Base-by-base conservation (phyloP, 2,113 vertebrate species). In the Aptenodytes patagonicus region DNA sequence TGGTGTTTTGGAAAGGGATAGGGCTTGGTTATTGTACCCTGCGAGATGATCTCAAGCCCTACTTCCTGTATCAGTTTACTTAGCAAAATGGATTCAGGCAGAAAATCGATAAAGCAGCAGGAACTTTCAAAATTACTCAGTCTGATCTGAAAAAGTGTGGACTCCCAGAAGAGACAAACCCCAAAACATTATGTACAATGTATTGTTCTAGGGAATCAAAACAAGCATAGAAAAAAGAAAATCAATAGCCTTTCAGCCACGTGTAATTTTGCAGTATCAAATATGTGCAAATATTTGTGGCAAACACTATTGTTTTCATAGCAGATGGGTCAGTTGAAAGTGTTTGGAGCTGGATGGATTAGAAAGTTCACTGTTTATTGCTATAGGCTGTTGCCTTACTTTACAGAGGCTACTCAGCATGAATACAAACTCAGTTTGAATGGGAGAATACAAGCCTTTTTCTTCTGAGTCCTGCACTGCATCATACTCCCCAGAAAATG, bases 31-130 rank as follows among this genome's bases (percentile, higher is more conserved):
- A n/a, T 72, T 77, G 82, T 72, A 46, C 34, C 40, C 68, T 73
- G 32, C 3, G 15, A 95, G 87, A 87, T 66, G 61, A 87, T 89
- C 73, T 83, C 61, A 82, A 90, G 57, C 57, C 36, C 62, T 75
- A 71, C 87, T 92, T 95, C 83, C 89, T 91, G 2, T 62, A 88
- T 81, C 75, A 93, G 89, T 95, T 95, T 97, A 83, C 84, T 96
- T 93, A 91, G 40, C 75, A 88, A 94, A 96, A 96, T 94, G 54
- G 55, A 73, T 73, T 85, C 17, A 8, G 94, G 82, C 95, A 96
- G 89, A 93, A 96, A 96, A 97, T 95, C 95, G 1, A 96, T 97
- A 96, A 62, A 88, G 84, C 75, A 94, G 55, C 34, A 89, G 72
- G 75, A 93, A 93, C 93, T 93, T 97, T 68, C 71, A 90, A 64